Evolutionary conservation across 2,113 vertebrate genomes (phyloP), one percentile per base, ranked within the genome.

Genomic region (Oenanthe oenanthe): DNA sequence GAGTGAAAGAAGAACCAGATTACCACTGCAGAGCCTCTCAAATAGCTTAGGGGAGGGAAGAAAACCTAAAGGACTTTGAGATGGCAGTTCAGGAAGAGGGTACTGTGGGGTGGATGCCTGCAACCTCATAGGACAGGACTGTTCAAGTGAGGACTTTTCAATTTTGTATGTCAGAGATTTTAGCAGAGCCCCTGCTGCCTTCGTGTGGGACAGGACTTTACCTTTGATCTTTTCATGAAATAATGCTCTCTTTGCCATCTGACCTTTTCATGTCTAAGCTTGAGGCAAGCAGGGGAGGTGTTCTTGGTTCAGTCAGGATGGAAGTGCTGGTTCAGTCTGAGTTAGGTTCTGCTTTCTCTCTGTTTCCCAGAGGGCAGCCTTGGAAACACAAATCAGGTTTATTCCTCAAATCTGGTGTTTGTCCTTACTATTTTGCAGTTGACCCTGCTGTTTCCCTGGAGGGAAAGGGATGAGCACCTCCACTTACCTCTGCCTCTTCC

Each of bases 231-330:
- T 97, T 94, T 63, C 24, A 53, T 83, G 29, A 73, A 61, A 66
- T 45, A 29, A 47, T 95, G 20, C 29, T 68, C 28, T 77, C 66
- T 91, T 28, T 66, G 60, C 75, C 73, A 68, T 85, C 68, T 90
- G 85, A 93, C 78, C 82, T 95, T 95, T 96, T 61, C 74, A 38
- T 54, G 36, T 61, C 62, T 62, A 28, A 74, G 65, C 73, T 58
- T 56, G 57, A 48, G 78, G 24, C 34, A 68, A 85, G 26, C 25
- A 73, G 48, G 17, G 45, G 36, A 32, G 92, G 72, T 71, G 54
- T 42, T 89, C 54, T 43, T 5, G 1, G 24, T 65, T 68, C 53
- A 88, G 42, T n/a, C n/a, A 60, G 72, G 26, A n/a, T 89, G 43
- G 60, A 85, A 68, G 32, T 13, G 1, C 31, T 58, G 9, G 36